Conservation (phyloP, 1,140 invertebrate genomes). For the Drosophila busckii region DNA sequence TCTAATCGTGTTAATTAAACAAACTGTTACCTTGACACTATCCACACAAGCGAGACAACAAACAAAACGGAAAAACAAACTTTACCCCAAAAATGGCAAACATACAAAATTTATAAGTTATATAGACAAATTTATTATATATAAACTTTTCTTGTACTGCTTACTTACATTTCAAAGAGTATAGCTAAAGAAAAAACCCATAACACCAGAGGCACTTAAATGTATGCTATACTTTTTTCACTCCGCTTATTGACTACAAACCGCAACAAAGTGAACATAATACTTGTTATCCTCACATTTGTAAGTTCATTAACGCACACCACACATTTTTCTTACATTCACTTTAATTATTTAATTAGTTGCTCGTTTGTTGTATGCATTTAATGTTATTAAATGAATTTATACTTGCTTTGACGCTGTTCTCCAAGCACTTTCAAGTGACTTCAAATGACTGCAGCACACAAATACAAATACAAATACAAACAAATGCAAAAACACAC, state of each 20-base stretch:
- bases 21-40: conserved; percentile 59
- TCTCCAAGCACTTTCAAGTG: conserved; percentile 15
- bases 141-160: conserved; percentile 27
- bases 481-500: too few relatives aligned
- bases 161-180: too few relatives aligned
- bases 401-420: neutral
- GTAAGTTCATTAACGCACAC: too few relatives aligned
- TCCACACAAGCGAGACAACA: conserved; percentile 25
- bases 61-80: conserved; percentile 5
- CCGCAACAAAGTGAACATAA: too few relatives aligned
- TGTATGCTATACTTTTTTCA: too few relatives aligned
- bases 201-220: too few relatives aligned
- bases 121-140: too few relatives aligned
- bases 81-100: neutral
- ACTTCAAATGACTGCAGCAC: conserved; percentile 22
- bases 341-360: conserved; percentile 48
- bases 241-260: too few relatives aligned
- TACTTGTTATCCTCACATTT: too few relatives aligned
- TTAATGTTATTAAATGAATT: conserved; percentile 14
- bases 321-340: conserved; percentile 18
- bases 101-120: too few relatives aligned
- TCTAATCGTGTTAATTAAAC: conserved; percentile 75
- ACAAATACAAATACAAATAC: conserved; percentile 22
- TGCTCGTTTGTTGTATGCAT: conserved; percentile 1
- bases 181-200: too few relatives aligned